phyloP scores from a whole-genome alignment of 2,888 invertebrate genomes.

The Drosophila sordidula region DNA sequence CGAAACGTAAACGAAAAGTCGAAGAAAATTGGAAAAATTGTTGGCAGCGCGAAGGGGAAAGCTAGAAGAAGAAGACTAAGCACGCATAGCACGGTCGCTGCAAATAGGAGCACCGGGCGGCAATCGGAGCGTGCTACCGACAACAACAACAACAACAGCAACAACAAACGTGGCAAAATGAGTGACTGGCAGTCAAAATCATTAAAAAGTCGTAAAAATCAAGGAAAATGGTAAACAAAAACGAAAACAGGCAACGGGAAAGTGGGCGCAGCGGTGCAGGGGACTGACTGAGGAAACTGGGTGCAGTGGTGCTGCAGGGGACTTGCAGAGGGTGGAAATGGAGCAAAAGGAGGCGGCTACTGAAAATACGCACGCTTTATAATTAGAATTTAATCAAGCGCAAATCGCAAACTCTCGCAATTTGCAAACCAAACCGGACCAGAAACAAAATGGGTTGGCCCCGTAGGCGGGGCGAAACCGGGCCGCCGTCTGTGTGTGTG shows the following conservation, averaged over 20 bases:
- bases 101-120: constrained; percentile 7
- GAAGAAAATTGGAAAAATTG: constrained; percentile 71
- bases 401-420: constrained; percentile 76
- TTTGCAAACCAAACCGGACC: constrained; percentile 36
- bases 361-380: constrained; percentile 77
- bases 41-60: constrained; percentile 48
- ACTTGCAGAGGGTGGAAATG: not conserved
- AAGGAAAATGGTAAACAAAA: constrained; percentile 70
- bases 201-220: constrained; percentile 82
- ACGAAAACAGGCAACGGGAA: constrained; percentile 27
- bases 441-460: constrained; percentile 40
- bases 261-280: constrained; percentile 8
- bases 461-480: not conserved
- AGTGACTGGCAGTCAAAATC: constrained; percentile 81
- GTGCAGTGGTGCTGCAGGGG: not conserved
- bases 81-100: constrained; percentile 16
- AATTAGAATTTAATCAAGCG: constrained; percentile 82
- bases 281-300: constrained; percentile 10
- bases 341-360: constrained; percentile 23
- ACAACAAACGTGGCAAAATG: constrained; percentile 68
- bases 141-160: constrained; percentile 16
- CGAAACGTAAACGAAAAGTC: constrained; percentile 72
- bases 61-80: constrained; percentile 6
- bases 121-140: not conserved
- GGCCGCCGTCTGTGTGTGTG: constrained; percentile 5